These are phyloP conservation scores for Chironomus tentans DNA, from an alignment of 2,888 invertebrate species.

Conservation along the genomic window DNA sequence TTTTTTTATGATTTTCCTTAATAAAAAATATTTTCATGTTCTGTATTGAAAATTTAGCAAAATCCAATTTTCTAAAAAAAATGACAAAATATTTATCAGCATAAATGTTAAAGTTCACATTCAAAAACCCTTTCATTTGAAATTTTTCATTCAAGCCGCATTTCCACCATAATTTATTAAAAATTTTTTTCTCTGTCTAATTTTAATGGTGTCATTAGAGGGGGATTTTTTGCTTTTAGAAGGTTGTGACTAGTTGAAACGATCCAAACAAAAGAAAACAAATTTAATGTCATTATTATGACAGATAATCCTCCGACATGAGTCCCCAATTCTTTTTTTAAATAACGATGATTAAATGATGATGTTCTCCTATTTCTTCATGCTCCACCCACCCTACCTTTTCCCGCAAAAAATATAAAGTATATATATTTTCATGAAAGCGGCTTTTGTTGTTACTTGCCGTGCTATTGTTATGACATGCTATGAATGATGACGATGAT, in stretches of 20 bases:
- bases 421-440: background rate
- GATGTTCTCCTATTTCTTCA: conserved; percentile 23
- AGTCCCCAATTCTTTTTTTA: conserved; percentile 13
- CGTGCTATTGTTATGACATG: background rate
- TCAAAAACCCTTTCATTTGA: no score
- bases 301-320: conserved; percentile 21
- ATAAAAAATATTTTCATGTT: no score
- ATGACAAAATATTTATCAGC: no score
- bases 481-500: conserved; percentile 26
- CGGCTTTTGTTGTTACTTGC: background rate
- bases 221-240: background rate
- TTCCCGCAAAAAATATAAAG: no score
- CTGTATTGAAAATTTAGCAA: no score
- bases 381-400: background rate
- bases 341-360: conserved; percentile 27
- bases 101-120: no score
- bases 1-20: no score
- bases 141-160: no score
- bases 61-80: no score
- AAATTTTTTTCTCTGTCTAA: no score
- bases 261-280: conserved; percentile 8
- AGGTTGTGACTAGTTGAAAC: conserved; percentile 17
- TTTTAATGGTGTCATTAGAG: conserved; percentile 9
- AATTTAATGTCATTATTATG: conserved; percentile 27
- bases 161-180: no score